A percentile compares a stretch with the other conserved stretches of the same genome.
Evolutionary conservation across 2,797 vertebrate species (phyloP).

Genomic region (Sibirionetta formosa): DNA sequence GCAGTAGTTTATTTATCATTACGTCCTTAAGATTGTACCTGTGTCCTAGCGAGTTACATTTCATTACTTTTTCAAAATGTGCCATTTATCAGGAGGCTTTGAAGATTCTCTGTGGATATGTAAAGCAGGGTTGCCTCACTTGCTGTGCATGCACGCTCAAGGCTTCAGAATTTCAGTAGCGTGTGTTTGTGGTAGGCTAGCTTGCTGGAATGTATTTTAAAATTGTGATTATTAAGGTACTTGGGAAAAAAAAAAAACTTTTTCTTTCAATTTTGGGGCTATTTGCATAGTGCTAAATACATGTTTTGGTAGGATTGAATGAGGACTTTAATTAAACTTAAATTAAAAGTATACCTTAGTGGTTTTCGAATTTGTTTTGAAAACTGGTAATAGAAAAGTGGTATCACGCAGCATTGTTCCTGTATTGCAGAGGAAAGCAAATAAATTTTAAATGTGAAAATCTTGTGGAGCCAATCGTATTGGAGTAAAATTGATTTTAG

Average conservation of each 20-base stretch:
- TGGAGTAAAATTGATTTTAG: not conserved
- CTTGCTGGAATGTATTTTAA: slow-evolving; percentile 47
- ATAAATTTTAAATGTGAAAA: not conserved
- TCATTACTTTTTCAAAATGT: slow-evolving; percentile 41
- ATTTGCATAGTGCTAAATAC: slow-evolving; percentile 73
- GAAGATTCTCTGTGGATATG: slow-evolving; percentile 69
- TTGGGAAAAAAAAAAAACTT: slow-evolving; percentile 43
- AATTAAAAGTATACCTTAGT: slow-evolving; percentile 67
- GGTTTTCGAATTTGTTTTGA: slow-evolving; percentile 73
- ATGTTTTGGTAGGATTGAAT: slow-evolving; percentile 65
- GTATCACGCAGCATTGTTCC: not conserved
- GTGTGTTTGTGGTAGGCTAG: slow-evolving; percentile 43
- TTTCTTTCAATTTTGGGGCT: slow-evolving; percentile 71
- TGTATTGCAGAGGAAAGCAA: slow-evolving; percentile 4
- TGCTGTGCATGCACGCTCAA: slow-evolving; percentile 47
- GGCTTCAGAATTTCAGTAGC: slow-evolving; percentile 68
- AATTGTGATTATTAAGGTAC: slow-evolving; percentile 63
- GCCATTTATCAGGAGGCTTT: slow-evolving; percentile 29
- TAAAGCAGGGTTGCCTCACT: slow-evolving; percentile 38
- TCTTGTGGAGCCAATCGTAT: not conserved
- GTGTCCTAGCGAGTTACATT: not conserved
- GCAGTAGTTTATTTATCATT: slow-evolving; percentile 19
- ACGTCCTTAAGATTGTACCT: not conserved
- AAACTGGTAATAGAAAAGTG: slow-evolving; percentile 47
- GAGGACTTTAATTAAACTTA: slow-evolving; percentile 73